Conservation (phyloP, 2,113 vertebrate genomes). For the Solea senegalensis region DNA sequence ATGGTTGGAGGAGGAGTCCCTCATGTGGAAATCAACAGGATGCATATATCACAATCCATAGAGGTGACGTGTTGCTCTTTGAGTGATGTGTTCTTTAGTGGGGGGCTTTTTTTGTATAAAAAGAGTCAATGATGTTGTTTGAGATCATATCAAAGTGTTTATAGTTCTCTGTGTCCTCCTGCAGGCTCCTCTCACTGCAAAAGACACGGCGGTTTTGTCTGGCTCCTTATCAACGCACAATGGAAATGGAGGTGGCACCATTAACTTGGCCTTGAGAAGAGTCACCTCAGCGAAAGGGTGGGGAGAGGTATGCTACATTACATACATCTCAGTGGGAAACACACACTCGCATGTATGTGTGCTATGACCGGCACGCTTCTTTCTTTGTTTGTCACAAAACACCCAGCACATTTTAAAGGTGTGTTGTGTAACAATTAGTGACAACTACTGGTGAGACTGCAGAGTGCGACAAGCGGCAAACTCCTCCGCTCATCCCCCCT, state of each 20-base stretch:
- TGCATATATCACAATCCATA: conserved; percentile 99
- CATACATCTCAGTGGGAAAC: too few relatives aligned
- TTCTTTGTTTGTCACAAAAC: too few relatives aligned
- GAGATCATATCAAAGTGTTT: neutral
- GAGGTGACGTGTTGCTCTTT: conserved; percentile 81
- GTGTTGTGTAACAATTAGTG: too few relatives aligned
- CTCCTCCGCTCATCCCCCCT: too few relatives aligned
- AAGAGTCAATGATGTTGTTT: neutral
- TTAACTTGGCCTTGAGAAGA: conserved; percentile 90
- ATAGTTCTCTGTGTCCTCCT: neutral
- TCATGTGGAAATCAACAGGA: conserved; percentile 96
- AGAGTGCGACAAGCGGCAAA: too few relatives aligned
- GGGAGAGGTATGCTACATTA: conserved; percentile 86
- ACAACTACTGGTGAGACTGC: too few relatives aligned
- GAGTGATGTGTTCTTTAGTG: neutral
- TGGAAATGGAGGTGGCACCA: conserved; percentile 94
- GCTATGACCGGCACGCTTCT: too few relatives aligned
- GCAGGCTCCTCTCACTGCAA: conserved; percentile 94
- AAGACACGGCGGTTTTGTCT: conserved; percentile 94
- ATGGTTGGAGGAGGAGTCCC: conserved; percentile 85
- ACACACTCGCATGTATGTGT: too few relatives aligned
- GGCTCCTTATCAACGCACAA: conserved; percentile 98
- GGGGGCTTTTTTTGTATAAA: neutral
- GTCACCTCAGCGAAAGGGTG: conserved; percentile 95
- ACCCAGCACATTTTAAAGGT: too few relatives aligned